Evolutionary conservation across 1,140 invertebrate species (phyloP), one percentile per base, ranked within the genome.

Genomic region (Drosophila parabipectinata): DNA sequence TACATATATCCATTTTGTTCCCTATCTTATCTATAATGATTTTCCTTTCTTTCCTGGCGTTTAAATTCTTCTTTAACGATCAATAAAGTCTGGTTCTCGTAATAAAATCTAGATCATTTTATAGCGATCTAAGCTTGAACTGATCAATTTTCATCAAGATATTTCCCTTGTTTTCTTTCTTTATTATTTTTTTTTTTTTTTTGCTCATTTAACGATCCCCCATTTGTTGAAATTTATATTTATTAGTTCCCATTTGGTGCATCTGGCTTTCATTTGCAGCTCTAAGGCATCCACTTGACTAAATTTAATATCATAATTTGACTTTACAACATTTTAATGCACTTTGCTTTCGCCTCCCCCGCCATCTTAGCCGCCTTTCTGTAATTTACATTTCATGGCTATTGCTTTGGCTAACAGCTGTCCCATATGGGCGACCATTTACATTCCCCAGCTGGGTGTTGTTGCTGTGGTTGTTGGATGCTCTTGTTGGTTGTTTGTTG

Each of bases 311-410:
- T 69, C 72, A 85, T 73, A 72, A 83, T 83, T 83, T 72, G 24
- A 64, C 53, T 84, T 72, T 59, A 72, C 58, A 79, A 77, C 77
- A 77, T 85, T 85, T 87, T 72, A 87, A 87, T 87, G 82, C 82
- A 88, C 82, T 85, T 74, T 72, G 21, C 60, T 62, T 80, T 44
- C 41, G n/a, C 41, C 41, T 14, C 41, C 15, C 41, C 41, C 41
- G 14, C 14, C 34, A n/a, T 4, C 12, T 37, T 37, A 12, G 41
- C 14, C 5, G 41, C n/a, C 41, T 37, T 37, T 18, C 14, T 7
- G 41, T 44, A 44, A 44, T 44, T 44, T 44, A 21, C 34, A 15
- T 67, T 71, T 56, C 72, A 60, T 64, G 59, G 30, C 53, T 73
- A 48, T 77, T 55, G 37, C 51, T 51, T 41, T 62, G 57, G 50